Conservation (phyloP, 2,113 vertebrate genomes). For the Psilopogon haemacephalus region DNA sequence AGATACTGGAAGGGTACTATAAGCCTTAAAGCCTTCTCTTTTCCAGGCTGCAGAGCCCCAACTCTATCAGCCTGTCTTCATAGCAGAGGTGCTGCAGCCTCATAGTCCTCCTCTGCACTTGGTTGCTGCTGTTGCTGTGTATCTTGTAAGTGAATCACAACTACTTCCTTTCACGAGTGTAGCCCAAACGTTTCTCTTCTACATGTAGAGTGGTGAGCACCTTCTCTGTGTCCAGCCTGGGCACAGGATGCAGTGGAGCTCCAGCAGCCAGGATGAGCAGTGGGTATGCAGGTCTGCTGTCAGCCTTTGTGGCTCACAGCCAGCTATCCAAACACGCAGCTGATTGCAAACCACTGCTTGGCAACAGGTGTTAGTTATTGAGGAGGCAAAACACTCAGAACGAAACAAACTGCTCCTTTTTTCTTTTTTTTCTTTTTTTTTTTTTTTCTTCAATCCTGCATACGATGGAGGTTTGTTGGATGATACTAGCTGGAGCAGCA, state of each 20-base stretch:
- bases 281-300: neutral
- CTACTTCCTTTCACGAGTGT: neutral
- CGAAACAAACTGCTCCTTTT: neutral
- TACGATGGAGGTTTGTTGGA: neutral
- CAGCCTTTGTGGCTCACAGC: neutral
- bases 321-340: neutral
- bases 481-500: neutral
- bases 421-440: neutral
- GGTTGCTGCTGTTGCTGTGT: no score
- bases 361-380: accelerated
- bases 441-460: neutral
- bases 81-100: no score
- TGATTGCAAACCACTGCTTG: neutral
- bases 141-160: accelerated
- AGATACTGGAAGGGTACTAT: no score
- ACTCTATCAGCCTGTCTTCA: no score
- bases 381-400: neutral
- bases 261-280: accelerated
- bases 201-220: accelerated
- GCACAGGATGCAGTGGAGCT: neutral
- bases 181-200: neutral
- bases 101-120: no score
- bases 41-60: no score
- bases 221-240: neutral
- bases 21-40: no score